Evolutionary conservation across 2,113 vertebrate genomes (phyloP).

Genomic region (Tachycineta bicolor): DNA sequence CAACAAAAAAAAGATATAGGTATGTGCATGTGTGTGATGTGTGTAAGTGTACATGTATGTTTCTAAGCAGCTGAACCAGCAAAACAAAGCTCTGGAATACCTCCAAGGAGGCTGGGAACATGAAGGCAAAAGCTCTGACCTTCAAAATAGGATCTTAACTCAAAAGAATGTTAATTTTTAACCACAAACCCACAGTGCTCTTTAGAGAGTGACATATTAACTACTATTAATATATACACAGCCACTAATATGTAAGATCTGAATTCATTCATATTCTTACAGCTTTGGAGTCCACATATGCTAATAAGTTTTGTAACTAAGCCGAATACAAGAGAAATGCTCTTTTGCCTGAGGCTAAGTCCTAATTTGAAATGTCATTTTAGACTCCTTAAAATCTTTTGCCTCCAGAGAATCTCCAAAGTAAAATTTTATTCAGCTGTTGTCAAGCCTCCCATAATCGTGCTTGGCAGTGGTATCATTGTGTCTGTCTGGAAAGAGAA

Average conservation of each 20-base stretch:
- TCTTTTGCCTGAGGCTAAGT: not conserved
- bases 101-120: not conserved
- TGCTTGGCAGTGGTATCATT: not conserved
- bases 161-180: not conserved
- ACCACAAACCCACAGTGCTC: not conserved
- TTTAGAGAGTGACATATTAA: not conserved
- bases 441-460: not conserved
- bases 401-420: not conserved
- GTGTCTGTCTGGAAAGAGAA: not conserved
- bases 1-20: not conserved
- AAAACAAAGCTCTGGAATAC: not conserved
- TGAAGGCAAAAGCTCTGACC: not conserved
- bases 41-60: not conserved
- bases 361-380: not conserved
- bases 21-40: not conserved
- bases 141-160: not conserved
- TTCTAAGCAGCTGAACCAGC: not conserved
- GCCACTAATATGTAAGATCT: not conserved
- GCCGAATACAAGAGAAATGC: not conserved
- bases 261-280: not conserved
- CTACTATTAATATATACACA: not conserved
- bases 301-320: not conserved
- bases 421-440: not conserved
- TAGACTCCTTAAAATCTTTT: not conserved
- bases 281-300: not conserved